Percentiles rank a stretch among this genome's conserved stretches.
Conservation (phyloP, 1,140 invertebrate species). For the Nomia melanderi region DNA sequence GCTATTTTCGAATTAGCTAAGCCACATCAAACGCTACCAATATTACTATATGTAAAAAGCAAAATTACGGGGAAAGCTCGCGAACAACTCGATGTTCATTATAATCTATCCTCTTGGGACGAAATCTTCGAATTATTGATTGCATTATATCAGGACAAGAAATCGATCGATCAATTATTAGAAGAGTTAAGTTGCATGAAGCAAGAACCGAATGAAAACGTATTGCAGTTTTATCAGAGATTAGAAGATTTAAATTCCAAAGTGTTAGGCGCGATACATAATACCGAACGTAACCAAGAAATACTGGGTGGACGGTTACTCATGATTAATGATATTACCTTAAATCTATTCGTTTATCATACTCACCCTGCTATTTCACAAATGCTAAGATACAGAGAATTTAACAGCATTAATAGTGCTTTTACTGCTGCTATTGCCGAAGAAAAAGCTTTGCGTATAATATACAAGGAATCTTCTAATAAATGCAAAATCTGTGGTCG, state of each 20-base stretch:
- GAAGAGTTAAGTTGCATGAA: neutral
- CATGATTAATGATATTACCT: neutral
- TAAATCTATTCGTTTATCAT: slow-evolving; percentile 1
- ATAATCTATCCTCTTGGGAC: neutral
- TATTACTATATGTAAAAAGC: neutral
- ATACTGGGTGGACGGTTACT: neutral
- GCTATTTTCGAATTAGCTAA: neutral
- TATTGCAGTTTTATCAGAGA: neutral
- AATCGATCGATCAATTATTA: neutral
- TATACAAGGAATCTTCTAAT: neutral
- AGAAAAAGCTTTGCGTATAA: neutral
- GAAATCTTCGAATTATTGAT: neutral
- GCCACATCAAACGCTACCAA: neutral
- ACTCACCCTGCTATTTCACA: neutral
- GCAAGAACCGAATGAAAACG: neutral
- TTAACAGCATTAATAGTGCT: neutral
- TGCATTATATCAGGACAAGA: neutral
- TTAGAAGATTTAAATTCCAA: neutral
- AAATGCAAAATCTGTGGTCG: neutral
- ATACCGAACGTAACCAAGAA: neutral
- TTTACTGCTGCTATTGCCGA: neutral
- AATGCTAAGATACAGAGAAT: neutral
- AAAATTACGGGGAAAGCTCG: neutral
- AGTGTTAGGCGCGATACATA: neutral
- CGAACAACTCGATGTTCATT: slow-evolving; percentile 5